phyloP scores from a whole-genome alignment of 2,888 invertebrate species.

The Tanypteryx hageni region DNA sequence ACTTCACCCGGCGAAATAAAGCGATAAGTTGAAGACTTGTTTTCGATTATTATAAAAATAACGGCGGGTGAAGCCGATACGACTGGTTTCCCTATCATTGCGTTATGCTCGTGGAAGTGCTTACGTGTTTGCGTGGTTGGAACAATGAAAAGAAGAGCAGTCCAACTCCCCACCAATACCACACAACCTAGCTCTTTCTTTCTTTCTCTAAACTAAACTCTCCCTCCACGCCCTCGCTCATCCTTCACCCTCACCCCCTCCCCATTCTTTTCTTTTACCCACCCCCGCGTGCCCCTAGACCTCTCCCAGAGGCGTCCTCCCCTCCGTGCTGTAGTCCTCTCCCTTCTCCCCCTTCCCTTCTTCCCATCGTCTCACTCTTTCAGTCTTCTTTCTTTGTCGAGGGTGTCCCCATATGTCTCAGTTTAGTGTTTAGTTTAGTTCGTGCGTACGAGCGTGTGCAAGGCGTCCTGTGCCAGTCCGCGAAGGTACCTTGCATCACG shows the following conservation, averaged over 20 bases:
- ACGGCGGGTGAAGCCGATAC: background rate
- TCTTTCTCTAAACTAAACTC: background rate
- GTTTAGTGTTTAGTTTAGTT: background rate
- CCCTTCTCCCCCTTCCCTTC: constrained; percentile 11
- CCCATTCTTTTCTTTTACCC: background rate
- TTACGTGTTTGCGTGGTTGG: background rate
- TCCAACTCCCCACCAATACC: constrained; percentile 29
- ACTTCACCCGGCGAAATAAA: background rate
- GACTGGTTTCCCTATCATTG: background rate
- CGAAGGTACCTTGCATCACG: background rate
- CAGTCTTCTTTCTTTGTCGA: background rate
- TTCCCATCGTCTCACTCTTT: background rate
- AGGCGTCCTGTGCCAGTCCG: background rate
- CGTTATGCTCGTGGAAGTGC: background rate
- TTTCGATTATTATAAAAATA: background rate
- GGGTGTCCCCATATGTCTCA: background rate
- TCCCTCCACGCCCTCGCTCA: background rate
- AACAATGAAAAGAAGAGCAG: constrained; percentile 34
- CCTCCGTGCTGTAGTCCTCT: background rate
- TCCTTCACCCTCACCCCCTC: background rate
- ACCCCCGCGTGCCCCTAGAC: background rate
- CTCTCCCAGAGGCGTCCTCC: background rate
- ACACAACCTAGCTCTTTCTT: background rate
- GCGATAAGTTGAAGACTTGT: background rate
- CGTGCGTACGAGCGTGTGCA: background rate